These are phyloP conservation scores for Mesembrinibis cayennensis DNA, from an alignment of 2,113 vertebrate species.

Conservation along the genomic window DNA sequence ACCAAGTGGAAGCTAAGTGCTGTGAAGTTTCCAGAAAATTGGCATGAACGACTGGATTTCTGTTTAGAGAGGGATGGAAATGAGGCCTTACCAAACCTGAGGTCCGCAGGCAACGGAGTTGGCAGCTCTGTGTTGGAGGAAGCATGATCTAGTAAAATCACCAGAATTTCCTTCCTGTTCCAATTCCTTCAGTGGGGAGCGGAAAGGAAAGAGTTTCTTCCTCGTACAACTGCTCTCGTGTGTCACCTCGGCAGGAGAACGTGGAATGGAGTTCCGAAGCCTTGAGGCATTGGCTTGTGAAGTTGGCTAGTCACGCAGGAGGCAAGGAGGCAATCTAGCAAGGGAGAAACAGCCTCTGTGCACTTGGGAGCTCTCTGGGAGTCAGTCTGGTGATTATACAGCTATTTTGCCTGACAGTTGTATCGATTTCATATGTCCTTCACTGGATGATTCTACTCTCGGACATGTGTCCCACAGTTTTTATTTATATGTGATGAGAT, in stretches of 20 bases:
- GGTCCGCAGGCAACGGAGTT: neutral
- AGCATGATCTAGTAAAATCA: neutral
- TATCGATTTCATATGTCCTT: neutral
- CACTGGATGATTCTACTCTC: neutral
- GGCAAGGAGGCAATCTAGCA: neutral
- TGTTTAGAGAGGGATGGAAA: neutral
- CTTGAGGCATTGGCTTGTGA: neutral
- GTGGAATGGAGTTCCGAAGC: neutral
- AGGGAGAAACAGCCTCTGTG: neutral
- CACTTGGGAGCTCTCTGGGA: neutral
- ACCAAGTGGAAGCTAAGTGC: neutral
- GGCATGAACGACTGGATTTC: neutral
- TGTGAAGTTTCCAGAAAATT: neutral
- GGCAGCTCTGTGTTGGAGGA: neutral
- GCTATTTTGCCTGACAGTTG: neutral
- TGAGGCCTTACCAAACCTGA: neutral
- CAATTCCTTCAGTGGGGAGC: neutral
- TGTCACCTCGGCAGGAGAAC: neutral
- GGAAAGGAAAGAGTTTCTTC: neutral
- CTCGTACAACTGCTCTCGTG: neutral
- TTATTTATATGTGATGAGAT: neutral
- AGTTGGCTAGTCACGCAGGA: neutral
- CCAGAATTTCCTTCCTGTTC: neutral
- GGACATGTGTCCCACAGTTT: neutral
- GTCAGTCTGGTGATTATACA: neutral